Base-by-base conservation (phyloP, 2,797 vertebrate species). In the Margarornis squamiger region DNA sequence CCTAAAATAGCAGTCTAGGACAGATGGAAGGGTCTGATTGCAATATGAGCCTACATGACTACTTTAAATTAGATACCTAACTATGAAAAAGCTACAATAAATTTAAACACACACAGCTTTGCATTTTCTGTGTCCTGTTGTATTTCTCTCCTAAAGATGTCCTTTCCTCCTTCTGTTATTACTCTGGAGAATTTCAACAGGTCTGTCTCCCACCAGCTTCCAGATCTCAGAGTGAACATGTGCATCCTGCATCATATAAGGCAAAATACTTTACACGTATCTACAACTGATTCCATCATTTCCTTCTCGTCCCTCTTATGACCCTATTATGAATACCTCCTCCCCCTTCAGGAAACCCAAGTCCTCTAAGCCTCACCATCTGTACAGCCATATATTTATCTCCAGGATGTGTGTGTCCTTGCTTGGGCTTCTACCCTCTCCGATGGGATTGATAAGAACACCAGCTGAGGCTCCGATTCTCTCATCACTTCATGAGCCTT, bases 391-490 rank as follows among this genome's bases (percentile, higher is more conserved):
- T 84, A 66, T 55, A 94, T 95, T 96, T 94, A 95, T 93, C 93
- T 93, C 43, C 95, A 95, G 96, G 94, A 96, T 96, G 66, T 92
- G 90, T 62, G 93, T 96, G 93, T 84, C 88, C 95, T 88, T 95
- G 86, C 77, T 81, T 73, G 75, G 88, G 88, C 86, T 94, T 93
- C 78, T 78, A 84, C 93, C 66, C 66, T 78, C 45, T 81, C 58
- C 1, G 43, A 66, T 84, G 77, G 86, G 39, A 81, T 38, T 86
- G 92, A 95, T 95, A 97, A 95, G 88, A 86, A 54, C 54, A 32
- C 58, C 94, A 95, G 86, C 76, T 95, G 95, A 93, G 86, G 36
- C 80, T 88, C 51, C 13, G 1, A 2, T 48, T 83, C 62, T 83
- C 36, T 83, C 63, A 23, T 59, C 2, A 0, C 43, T 84, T 86